phyloP scores from a whole-genome alignment of 2,113 vertebrate species.

The Calyptomena viridis region DNA sequence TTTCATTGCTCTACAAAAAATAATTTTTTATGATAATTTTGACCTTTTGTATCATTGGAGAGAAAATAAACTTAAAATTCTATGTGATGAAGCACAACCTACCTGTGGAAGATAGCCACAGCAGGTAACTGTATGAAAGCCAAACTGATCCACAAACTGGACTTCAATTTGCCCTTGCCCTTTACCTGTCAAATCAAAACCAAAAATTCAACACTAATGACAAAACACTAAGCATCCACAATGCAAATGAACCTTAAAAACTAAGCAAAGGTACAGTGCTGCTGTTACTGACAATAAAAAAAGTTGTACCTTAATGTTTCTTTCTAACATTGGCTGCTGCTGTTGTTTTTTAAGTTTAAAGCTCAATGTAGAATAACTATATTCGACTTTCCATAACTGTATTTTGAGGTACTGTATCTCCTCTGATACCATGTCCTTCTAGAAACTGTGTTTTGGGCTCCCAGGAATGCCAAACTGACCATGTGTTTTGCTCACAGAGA shows the following conservation, averaged over 20 bases:
- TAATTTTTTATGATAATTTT: background rate
- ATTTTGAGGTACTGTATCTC: background rate
- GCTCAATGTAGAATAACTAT: background rate
- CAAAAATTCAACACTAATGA: background rate
- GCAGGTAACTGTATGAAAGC: conserved; percentile 87
- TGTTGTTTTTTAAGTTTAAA: background rate
- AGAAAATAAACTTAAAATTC: background rate
- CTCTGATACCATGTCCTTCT: background rate
- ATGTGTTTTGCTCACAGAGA: background rate
- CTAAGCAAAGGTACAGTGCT: background rate
- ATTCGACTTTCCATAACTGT: background rate
- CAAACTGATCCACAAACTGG: conserved; percentile 81
- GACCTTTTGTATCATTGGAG: background rate
- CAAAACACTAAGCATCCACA: background rate
- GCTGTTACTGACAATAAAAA: background rate
- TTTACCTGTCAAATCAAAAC: conserved; percentile 67
- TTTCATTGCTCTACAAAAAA: background rate
- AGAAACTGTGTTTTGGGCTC: background rate
- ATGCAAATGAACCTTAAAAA: background rate
- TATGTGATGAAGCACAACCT: conserved; percentile 24
- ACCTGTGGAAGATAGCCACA: conserved; percentile 96
- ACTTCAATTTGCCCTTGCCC: conserved; percentile 61
- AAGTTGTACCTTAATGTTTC: background rate
- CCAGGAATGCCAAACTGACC: background rate
- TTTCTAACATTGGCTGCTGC: background rate